Evolutionary conservation across 2,888 invertebrate genomes (phyloP).

Genomic region (Myopa testacea): DNA sequence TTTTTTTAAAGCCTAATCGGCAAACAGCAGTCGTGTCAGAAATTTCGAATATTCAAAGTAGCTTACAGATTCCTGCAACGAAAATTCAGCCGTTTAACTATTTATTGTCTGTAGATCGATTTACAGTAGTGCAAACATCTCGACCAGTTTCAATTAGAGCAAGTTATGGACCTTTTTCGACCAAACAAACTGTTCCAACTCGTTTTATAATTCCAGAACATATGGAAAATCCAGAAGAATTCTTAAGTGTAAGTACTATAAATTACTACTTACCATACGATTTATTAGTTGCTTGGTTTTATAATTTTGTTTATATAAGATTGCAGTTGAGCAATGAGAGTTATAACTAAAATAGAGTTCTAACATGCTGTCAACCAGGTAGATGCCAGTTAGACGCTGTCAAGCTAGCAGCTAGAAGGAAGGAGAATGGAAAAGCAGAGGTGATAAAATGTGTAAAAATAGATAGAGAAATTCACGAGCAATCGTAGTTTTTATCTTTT

Average conservation of each 20-base stretch:
- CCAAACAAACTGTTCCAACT: conserved; percentile 93
- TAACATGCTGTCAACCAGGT: too few species aligned
- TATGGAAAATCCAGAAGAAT: conserved; percentile 72
- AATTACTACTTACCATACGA: not conserved
- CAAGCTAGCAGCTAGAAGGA: too few species aligned
- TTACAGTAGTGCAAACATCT: conserved; percentile 91
- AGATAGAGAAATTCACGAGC: too few species aligned
- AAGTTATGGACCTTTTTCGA: conserved; percentile 94
- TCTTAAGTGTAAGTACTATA: conserved; percentile 60
- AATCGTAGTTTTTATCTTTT: too few species aligned
- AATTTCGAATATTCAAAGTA: conserved; percentile 61
- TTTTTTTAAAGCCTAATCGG: conserved; percentile 86
- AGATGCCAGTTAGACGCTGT: too few species aligned
- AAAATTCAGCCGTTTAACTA: conserved; percentile 71
- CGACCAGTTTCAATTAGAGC: conserved; percentile 92
- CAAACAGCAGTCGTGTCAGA: conserved; percentile 73
- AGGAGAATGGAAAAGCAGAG: too few species aligned
- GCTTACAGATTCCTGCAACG: conserved; percentile 53
- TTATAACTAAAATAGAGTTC: too few species aligned
- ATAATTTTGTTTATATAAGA: too few species aligned
- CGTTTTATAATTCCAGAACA: conserved; percentile 88
- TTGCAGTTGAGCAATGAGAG: too few species aligned
- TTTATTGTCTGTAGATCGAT: conserved; percentile 85
- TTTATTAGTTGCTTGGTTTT: too few species aligned
- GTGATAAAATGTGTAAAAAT: too few species aligned